These are phyloP conservation scores for Hycleus phaleratus DNA, from an alignment of 1,140 invertebrate species.

Conservation along the genomic window DNA sequence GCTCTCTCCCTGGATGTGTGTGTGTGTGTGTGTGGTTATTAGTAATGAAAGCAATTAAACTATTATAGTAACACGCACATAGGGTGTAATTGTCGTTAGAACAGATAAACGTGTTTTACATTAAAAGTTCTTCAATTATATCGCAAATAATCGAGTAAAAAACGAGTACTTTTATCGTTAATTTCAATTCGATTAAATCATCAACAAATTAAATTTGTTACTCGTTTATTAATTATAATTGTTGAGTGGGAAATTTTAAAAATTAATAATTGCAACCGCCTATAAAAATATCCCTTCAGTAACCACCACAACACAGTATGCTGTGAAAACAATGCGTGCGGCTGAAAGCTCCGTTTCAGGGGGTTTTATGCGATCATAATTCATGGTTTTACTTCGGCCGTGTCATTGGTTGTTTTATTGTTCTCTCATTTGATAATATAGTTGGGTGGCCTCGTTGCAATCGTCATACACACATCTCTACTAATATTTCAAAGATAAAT, in stretches of 20 bases:
- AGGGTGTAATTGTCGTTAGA: not conserved
- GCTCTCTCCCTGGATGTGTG: not conserved
- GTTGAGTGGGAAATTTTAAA: no score
- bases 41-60: conserved; percentile 15
- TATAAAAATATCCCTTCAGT: no score
- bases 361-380: conserved; percentile 18
- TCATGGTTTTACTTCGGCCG: conserved; percentile 17
- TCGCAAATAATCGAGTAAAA: no score
- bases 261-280: no score
- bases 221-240: no score
- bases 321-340: conserved; percentile 14
- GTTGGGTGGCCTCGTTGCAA: conserved; percentile 5
- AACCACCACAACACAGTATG: not conserved
- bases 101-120: no score
- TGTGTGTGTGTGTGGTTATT: conserved; percentile 6
- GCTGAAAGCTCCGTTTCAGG: conserved; percentile 14
- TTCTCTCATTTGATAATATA: conserved; percentile 14
- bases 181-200: no score
- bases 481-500: not conserved
- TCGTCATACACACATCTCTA: conserved; percentile 1
- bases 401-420: conserved; percentile 20
- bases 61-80: conserved; percentile 5
- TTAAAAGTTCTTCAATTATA: no score
- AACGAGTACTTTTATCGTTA: no score
- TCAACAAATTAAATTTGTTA: no score